Percentiles rank a stretch among this genome's conserved stretches.
Conservation (phyloP, 2,797 vertebrate species). For the Molossus molossus region DNA sequence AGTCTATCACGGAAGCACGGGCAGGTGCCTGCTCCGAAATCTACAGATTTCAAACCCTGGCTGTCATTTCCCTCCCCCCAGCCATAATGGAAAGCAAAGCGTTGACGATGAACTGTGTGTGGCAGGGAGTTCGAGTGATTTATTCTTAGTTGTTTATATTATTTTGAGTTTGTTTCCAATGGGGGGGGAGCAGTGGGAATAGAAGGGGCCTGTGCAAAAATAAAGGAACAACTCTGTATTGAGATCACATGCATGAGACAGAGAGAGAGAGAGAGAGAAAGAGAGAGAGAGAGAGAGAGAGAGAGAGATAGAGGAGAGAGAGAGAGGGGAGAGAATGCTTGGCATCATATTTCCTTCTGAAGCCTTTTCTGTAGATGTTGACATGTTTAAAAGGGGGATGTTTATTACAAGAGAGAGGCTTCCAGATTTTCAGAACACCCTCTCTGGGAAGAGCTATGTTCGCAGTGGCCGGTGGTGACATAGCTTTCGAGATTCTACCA, state of each 20-base stretch:
- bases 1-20: slow-evolving; percentile 17
- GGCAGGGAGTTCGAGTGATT: not conserved
- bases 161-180: slow-evolving; percentile 70
- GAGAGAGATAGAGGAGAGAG: no score
- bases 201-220: not conserved
- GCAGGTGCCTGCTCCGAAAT: not conserved
- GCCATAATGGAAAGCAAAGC: slow-evolving; percentile 38
- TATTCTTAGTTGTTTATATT: slow-evolving; percentile 60
- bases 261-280: not conserved
- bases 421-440: slow-evolving; percentile 55
- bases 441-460: not conserved
- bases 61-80: not conserved
- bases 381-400: not conserved
- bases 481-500: slow-evolving; percentile 66
- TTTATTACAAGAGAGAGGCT: not conserved
- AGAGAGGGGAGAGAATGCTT: not conserved
- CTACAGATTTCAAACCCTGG: not conserved
- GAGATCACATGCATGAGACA: slow-evolving; percentile 6
- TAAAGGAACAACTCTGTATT: slow-evolving; percentile 48
- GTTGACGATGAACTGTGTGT: not conserved
- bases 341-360: slow-evolving; percentile 65
- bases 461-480: not conserved
- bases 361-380: slow-evolving; percentile 33
- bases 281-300: not conserved
- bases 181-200: slow-evolving; percentile 18